Evolutionary conservation across 2,888 invertebrate species (phyloP), one percentile per base, ranked within the genome.

Genomic region (Hemithea aestivaria): DNA sequence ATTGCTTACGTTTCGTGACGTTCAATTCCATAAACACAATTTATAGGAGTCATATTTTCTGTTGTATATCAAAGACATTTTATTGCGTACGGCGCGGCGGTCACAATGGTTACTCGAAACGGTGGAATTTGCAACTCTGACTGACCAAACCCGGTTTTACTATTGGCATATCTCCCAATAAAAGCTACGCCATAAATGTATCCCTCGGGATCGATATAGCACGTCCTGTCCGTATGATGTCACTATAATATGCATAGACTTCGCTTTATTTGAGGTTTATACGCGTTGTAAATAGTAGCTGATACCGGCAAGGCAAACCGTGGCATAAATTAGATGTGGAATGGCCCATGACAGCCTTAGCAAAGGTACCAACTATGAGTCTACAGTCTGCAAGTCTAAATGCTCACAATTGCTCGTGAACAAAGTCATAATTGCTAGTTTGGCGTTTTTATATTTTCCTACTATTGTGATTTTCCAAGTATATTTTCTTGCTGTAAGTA

Each of bases 221-320:
- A 74, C 73, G 63, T 65, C 58, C 61, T 56, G 61, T 52, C 74
- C 73, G 67, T 72, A 83, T 85, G 77, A 84, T 83, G 80, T 74
- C 78, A 78, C 82, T 87, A 62, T 78, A 81, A 80, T 82, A 87
- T 87, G 85, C 81, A 87, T 83, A 71, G 83, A 77, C 62, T 71
- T 73, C 73, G 76, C 73, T 83, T 84, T 84, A 82, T 83, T 79
- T 76, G 75, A 73, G 76, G 66, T 69, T 73, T 66, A 66, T 71
- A 61, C 68, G 74, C 68, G 68, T 5, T 16, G 16, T 16, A 40
- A 40, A 44, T 44, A 41, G 40, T 20, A 12, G 20, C 22, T 10
- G 21, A 10, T 16, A 20, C 11, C 23, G 22, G 24, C 21, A 32
- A 36, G 23, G 39, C 28, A 40, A 25, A 5, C 16, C n/a, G n/a